phyloP scores from a whole-genome alignment of 1,140 invertebrate species.

The Patella vulgata region DNA sequence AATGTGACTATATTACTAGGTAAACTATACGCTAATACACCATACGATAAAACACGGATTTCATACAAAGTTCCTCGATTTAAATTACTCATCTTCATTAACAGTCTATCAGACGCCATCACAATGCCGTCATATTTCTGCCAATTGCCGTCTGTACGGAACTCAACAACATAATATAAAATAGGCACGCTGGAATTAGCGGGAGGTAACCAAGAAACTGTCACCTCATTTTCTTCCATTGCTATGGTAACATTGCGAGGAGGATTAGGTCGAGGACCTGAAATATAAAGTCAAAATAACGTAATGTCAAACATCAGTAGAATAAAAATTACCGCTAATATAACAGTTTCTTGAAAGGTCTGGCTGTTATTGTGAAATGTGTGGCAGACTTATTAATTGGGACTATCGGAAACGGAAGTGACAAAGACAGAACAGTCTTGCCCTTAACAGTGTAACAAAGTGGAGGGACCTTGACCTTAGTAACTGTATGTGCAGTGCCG shows the following conservation, averaged over 20 bases:
- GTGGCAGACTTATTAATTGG: too few species aligned
- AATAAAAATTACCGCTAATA: too few species aligned
- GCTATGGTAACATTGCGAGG: slow-evolving; percentile 89
- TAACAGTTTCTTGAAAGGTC: too few species aligned
- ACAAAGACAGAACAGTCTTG: too few species aligned
- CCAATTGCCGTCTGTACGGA: slow-evolving; percentile 77
- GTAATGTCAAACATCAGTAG: neutral
- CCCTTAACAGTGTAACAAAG: too few species aligned
- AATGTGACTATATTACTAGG: slow-evolving; percentile 30
- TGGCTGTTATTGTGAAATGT: too few species aligned
- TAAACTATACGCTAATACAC: slow-evolving; percentile 39
- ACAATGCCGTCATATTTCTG: slow-evolving; percentile 71
- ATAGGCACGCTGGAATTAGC: slow-evolving; percentile 77
- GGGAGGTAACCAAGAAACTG: slow-evolving; percentile 87
- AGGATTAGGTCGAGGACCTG: slow-evolving; percentile 87
- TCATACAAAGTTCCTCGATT: slow-evolving; percentile 33
- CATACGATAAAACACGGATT: slow-evolving; percentile 43
- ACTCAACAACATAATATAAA: slow-evolving; percentile 92
- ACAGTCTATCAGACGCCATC: neutral
- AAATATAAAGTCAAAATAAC: slow-evolving; percentile 31
- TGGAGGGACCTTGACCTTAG: too few species aligned
- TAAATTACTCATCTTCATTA: slow-evolving; percentile 19
- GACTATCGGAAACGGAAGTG: too few species aligned
- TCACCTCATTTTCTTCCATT: slow-evolving; percentile 83
- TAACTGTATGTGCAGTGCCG: too few species aligned